Evolutionary conservation across 1,140 invertebrate species (phyloP).

Genomic region (Apis florea): DNA sequence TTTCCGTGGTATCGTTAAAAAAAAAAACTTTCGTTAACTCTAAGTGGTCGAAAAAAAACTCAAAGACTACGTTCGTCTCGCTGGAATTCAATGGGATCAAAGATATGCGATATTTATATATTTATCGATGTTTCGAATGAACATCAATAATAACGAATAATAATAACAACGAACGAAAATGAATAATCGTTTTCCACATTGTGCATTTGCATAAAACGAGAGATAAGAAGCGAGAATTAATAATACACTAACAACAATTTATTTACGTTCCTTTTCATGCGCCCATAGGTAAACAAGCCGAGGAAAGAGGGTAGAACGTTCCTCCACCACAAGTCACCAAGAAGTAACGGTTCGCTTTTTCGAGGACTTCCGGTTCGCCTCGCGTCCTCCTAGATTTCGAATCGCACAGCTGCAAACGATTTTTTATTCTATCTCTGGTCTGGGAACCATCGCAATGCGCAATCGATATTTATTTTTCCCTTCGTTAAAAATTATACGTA

Average conservation of each 20-base stretch:
- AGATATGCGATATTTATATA: too few species aligned
- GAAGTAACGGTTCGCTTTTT: constrained; percentile 58
- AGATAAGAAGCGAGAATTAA: background rate
- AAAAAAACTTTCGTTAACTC: background rate
- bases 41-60: background rate
- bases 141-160: background rate
- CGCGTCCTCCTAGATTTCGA: background rate
- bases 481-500: background rate
- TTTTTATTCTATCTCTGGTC: constrained; percentile 8
- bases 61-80: too few species aligned
- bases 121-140: background rate
- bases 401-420: background rate
- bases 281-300: constrained; percentile 25
- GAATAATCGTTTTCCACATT: background rate
- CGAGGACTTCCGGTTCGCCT: constrained; percentile 57
- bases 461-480: background rate
- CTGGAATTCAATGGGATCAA: background rate
- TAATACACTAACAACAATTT: background rate
- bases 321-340: constrained; percentile 10
- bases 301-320: constrained; percentile 63
- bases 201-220: background rate
- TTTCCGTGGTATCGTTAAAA: background rate
- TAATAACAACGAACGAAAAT: background rate
- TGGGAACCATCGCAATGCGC: constrained; percentile 20
- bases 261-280: constrained; percentile 9